Percentiles rank a stretch among this genome's conserved stretches.
Evolutionary conservation across 1,140 invertebrate genomes (phyloP).

Genomic region (Lethocerus indicus): DNA sequence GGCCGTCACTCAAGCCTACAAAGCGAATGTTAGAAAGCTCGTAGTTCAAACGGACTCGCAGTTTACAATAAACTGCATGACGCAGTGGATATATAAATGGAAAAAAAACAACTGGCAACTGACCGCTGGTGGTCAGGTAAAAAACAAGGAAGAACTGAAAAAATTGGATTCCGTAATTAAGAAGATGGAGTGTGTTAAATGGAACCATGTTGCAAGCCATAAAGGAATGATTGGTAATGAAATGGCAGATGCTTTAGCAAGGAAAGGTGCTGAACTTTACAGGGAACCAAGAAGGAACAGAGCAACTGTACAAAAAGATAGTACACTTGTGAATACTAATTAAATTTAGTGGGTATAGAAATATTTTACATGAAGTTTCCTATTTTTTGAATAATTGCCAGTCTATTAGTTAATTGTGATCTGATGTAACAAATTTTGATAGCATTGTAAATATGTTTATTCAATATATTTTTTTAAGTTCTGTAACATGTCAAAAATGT

Average conservation of each 20-base stretch:
- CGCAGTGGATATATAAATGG: slow-evolving; percentile 77
- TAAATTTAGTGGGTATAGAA: no score
- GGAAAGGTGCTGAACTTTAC: slow-evolving; percentile 43
- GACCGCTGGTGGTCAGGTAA: slow-evolving; percentile 48
- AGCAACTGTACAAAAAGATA: no score
- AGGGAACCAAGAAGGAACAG: no score
- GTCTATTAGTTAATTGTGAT: no score
- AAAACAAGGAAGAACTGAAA: slow-evolving; percentile 73
- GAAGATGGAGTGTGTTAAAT: slow-evolving; percentile 41
- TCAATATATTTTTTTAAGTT: no score
- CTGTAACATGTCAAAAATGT: no score
- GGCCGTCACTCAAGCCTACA: slow-evolving; percentile 57
- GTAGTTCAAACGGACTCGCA: slow-evolving; percentile 80
- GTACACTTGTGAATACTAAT: no score
- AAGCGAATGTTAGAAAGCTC: slow-evolving; percentile 47
- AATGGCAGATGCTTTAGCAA: slow-evolving; percentile 71
- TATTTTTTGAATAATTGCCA: no score
- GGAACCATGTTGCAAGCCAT: slow-evolving; percentile 66
- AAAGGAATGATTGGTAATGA: slow-evolving; percentile 75
- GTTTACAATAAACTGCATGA: slow-evolving; percentile 78
- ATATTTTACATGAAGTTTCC: no score
- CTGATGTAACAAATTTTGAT: no score
- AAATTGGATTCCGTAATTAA: slow-evolving; percentile 48
- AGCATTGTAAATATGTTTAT: no score
- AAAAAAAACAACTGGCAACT: slow-evolving; percentile 70